Evolutionary conservation across 2,888 invertebrate genomes (phyloP).

Genomic region (Taphrorychus bicolor): DNA sequence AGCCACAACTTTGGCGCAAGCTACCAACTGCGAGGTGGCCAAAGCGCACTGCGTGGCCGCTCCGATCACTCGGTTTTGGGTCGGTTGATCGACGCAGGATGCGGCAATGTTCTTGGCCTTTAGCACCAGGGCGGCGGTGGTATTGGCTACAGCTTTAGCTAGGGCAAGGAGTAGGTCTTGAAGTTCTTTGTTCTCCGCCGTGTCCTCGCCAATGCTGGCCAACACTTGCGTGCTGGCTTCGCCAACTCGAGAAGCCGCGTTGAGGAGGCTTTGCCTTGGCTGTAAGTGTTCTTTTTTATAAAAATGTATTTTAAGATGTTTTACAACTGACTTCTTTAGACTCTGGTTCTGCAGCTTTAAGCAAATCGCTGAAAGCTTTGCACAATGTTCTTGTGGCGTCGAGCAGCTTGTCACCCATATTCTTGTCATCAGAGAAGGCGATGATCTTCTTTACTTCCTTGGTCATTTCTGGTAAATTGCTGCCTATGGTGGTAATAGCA

Average conservation of each 20-base stretch:
- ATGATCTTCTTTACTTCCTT: constrained; percentile 94
- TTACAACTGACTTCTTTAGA: constrained; percentile 69
- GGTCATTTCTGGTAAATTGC: constrained; percentile 95
- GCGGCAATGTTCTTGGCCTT: constrained; percentile 97
- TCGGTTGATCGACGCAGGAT: constrained; percentile 80
- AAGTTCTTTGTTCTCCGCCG: constrained; percentile 81
- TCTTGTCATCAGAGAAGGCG: constrained; percentile 88
- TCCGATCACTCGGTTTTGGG: constrained; percentile 88
- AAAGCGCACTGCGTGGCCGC: constrained; percentile 97
- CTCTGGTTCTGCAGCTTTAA: constrained; percentile 95
- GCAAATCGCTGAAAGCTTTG: constrained; percentile 91
- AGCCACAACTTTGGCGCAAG: constrained; percentile 94
- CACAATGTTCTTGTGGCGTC: constrained; percentile 93
- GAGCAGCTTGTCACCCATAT: constrained; percentile 82
- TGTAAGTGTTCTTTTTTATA: constrained; percentile 54
- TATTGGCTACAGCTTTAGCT: constrained; percentile 97
- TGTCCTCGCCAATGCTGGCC: constrained; percentile 90
- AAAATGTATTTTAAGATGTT: not conserved
- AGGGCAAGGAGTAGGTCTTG: constrained; percentile 90
- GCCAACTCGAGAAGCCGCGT: constrained; percentile 95
- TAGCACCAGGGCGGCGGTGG: constrained; percentile 94
- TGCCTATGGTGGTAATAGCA: constrained; percentile 96
- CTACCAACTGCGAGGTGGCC: constrained; percentile 96
- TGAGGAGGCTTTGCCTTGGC: constrained; percentile 89
- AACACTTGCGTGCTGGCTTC: constrained; percentile 95